These are phyloP conservation scores for Drosophila pruinosa DNA, from an alignment of 1,140 invertebrate genomes.

Conservation along the genomic window DNA sequence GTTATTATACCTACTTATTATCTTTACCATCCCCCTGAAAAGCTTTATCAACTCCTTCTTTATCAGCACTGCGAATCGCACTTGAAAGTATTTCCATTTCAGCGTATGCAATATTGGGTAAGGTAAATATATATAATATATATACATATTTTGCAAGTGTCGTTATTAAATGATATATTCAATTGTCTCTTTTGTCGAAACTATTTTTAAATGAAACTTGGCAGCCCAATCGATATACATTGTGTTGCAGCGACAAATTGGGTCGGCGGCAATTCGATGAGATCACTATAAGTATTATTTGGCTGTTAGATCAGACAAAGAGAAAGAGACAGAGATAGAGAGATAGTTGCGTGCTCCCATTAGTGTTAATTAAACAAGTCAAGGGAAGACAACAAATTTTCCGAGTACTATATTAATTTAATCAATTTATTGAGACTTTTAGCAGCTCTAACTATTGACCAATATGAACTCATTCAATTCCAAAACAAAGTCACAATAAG, in stretches of 20 bases:
- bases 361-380: background rate
- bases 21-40: background rate
- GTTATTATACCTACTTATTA: too few species aligned
- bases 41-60: background rate
- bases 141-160: background rate
- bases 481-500: too few species aligned
- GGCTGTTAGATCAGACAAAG: background rate
- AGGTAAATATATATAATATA: too few species aligned
- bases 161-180: background rate
- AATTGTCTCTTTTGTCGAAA: background rate
- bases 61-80: background rate
- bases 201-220: constrained; percentile 21
- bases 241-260: constrained; percentile 1
- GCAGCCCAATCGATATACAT: background rate
- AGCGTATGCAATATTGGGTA: background rate
- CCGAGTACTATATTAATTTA: too few species aligned
- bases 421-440: too few species aligned
- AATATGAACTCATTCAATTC: too few species aligned
- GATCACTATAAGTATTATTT: constrained; percentile 10
- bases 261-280: background rate
- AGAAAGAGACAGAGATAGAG: background rate
- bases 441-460: too few species aligned
- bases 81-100: background rate
- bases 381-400: too few species aligned
- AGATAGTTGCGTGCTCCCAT: too few species aligned